phyloP scores from a whole-genome alignment of 2,888 invertebrate genomes.

The Athrips mouffetella region DNA sequence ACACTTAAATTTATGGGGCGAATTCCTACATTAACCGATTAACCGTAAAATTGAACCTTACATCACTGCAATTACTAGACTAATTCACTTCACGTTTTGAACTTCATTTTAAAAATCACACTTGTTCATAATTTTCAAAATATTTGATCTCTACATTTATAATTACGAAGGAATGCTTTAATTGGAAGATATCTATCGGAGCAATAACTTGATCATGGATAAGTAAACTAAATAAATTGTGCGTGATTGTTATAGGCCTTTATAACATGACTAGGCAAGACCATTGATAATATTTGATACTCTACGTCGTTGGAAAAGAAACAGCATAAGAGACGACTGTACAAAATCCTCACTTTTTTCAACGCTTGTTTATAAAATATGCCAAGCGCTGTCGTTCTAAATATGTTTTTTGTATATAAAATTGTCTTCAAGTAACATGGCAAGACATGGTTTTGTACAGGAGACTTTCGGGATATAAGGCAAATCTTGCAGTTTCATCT shows the following conservation, averaged over 20 bases:
- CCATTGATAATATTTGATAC: constrained; percentile 32
- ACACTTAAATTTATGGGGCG: constrained; percentile 72
- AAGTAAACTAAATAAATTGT: constrained; percentile 22
- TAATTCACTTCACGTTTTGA: constrained; percentile 61
- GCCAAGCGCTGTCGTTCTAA: no score
- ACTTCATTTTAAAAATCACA: constrained; percentile 68
- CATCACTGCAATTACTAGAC: constrained; percentile 54
- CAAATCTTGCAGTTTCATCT: no score
- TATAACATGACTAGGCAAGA: constrained; percentile 70
- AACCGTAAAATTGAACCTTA: constrained; percentile 68
- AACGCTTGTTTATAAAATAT: no score
- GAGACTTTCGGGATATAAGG: no score
- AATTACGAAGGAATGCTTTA: constrained; percentile 64
- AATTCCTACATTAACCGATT: constrained; percentile 52
- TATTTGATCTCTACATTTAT: constrained; percentile 44
- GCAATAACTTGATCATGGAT: constrained; percentile 26
- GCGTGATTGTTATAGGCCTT: constrained; percentile 54
- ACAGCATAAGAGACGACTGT: no score
- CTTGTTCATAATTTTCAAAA: constrained; percentile 44
- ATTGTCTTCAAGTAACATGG: no score
- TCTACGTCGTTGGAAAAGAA: neutral
- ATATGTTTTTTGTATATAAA: no score
- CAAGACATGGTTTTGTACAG: no score
- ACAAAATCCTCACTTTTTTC: no score
- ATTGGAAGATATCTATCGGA: constrained; percentile 51